These are phyloP conservation scores for Varecia variegata DNA, from an alignment of 2,797 vertebrate genomes.

Conservation along the genomic window DNA sequence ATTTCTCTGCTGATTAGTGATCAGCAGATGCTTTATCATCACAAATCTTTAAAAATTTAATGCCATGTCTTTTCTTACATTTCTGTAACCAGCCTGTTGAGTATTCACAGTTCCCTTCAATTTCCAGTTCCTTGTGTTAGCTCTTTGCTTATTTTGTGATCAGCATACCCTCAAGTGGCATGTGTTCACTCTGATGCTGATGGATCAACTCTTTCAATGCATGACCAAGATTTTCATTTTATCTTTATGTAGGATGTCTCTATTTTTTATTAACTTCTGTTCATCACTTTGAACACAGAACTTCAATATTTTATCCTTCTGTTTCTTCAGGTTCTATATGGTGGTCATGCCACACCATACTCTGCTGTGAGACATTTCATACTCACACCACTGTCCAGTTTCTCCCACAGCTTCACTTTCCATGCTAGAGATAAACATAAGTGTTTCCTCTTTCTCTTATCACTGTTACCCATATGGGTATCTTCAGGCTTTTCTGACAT, in stretches of 20 bases:
- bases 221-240: not conserved
- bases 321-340: not conserved
- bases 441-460: not conserved
- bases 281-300: not conserved
- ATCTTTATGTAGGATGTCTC: not conserved
- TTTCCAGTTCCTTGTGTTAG: not conserved
- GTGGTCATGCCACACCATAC: too few species aligned
- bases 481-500: not conserved
- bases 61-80: not conserved
- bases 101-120: not conserved
- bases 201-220: not conserved
- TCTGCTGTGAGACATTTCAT: not conserved
- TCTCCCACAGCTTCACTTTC: not conserved
- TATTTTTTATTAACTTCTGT: not conserved
- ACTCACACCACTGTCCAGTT: not conserved
- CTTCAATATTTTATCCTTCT: not conserved
- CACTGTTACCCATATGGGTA: not conserved
- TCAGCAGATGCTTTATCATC: not conserved
- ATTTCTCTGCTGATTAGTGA: not conserved
- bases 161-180: not conserved
- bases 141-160: not conserved
- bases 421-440: not conserved
- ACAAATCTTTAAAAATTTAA: not conserved
- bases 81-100: not conserved
- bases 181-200: not conserved